Evolutionary conservation across 1,140 invertebrate genomes (phyloP), one percentile per base, ranked within the genome.

Genomic region (Agrypnia vestita): DNA sequence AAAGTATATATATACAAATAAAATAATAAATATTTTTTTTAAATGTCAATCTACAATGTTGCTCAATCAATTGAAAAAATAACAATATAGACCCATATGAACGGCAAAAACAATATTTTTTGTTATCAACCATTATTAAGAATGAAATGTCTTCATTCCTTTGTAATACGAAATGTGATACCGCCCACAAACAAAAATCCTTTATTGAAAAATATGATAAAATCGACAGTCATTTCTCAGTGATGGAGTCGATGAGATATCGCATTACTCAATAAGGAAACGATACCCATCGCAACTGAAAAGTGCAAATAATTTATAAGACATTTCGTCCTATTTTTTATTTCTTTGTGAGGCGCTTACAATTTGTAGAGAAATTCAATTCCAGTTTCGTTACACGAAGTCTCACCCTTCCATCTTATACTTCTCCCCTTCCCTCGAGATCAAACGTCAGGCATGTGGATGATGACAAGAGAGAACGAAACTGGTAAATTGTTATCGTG

Each of bases 331-430:
- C 13, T 46, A 47, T 49, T 15, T 49, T 71, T 71, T 71, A 71
- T 49, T 49, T n/a, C 67, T 46, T 21, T 71, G 67, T 73, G 15
- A 44, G 51, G 35, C 21, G 47, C 53, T 43, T 46, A 76, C 56
- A 61, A 76, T 61, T 76, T 76, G 73, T 76, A 46, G 46, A n/a
- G 73, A 76, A 76, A 62, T 76, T 76, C 73, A 61, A 76, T 76
- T 76, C 73, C 56, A 43, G 25, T 76, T 61, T 61, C 13, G 73
- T 46, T 61, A 59, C 73, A 46, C 43, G 21, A 71, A n/a, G 6
- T 49, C 67, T 17, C 46, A 64, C 43, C 61, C 61, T 64, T 44
- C 46, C 46, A 19, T 25, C 61, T 64, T 44, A n/a, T n/a, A 19
- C n/a, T 71, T 44, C 46, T 43, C 15, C 7, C 15, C 15, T 21